Evolutionary conservation across 2,113 vertebrate species (phyloP).

Genomic region (Gopherus evgoodei): DNA sequence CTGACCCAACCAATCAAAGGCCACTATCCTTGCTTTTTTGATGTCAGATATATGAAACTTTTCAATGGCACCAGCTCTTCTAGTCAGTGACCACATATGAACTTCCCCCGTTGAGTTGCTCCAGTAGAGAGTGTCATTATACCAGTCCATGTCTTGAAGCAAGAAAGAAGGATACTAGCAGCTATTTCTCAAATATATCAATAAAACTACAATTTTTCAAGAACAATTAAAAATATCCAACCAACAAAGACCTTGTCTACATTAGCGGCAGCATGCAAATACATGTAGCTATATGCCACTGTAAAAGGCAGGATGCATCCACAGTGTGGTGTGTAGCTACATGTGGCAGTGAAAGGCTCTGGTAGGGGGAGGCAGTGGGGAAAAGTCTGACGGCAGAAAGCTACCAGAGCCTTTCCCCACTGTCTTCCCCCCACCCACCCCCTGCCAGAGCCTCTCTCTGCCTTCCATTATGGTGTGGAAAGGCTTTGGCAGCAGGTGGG

Average conservation of each 20-base stretch:
- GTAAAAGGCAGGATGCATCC: background rate
- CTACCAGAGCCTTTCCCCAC: background rate
- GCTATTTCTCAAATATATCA: background rate
- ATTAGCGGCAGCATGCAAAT: background rate
- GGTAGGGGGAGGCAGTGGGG: too few relatives aligned
- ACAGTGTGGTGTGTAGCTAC: background rate
- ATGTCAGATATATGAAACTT: conserved; percentile 49
- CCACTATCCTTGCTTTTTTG: conserved; percentile 73
- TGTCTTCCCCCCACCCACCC: background rate
- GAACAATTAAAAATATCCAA: background rate
- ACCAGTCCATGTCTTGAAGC: conserved; percentile 81
- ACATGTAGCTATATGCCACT: background rate
- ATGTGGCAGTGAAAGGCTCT: too few relatives aligned
- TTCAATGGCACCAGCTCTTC: background rate
- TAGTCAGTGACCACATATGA: conserved; percentile 64
- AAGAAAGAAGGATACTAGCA: background rate
- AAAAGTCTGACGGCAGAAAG: background rate
- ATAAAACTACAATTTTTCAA: background rate
- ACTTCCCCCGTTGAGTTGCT: conserved; percentile 76
- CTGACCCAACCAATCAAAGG: conserved; percentile 82
- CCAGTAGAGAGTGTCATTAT: conserved; percentile 82
- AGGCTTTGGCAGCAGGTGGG: background rate
- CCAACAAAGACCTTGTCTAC: background rate
- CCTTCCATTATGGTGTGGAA: background rate
- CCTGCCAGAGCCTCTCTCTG: too few relatives aligned